Evolutionary conservation across 2,797 vertebrate genomes (phyloP).

Genomic region (Thamnophis elegans): DNA sequence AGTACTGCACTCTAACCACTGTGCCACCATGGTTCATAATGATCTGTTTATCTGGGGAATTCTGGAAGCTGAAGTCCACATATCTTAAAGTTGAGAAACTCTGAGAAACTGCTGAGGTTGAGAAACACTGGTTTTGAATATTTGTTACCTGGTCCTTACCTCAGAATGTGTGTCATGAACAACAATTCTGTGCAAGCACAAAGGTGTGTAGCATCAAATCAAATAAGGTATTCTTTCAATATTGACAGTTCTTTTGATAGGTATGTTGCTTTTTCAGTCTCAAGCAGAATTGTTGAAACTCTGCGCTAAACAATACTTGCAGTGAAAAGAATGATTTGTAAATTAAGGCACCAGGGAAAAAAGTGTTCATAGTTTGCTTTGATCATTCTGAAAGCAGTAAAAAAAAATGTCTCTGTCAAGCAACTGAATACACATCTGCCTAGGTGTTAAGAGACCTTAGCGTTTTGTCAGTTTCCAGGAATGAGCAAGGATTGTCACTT

Average conservation of each 20-base stretch:
- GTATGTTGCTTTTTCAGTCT: neutral
- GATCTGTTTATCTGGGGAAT: neutral
- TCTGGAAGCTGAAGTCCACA: neutral
- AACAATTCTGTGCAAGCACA: neutral
- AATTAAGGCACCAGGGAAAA: neutral
- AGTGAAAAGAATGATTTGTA: conserved; percentile 7
- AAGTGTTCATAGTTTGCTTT: conserved; percentile 8
- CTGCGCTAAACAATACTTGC: neutral
- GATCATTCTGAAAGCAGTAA: neutral
- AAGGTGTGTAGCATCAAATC: neutral
- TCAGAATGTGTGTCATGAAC: neutral
- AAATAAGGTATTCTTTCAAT: conserved; percentile 39
- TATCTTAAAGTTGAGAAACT: neutral
- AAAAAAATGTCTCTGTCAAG: neutral
- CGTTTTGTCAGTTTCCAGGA: conserved; percentile 34
- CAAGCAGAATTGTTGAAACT: neutral
- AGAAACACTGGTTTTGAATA: neutral
- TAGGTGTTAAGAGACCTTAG: conserved; percentile 32
- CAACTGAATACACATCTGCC: conserved; percentile 35
- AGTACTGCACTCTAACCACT: too few relatives aligned
- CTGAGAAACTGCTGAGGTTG: neutral
- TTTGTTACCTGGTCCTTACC: neutral
- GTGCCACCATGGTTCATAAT: neutral
- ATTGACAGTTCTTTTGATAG: conserved; percentile 39
- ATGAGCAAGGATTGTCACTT: conserved; percentile 26